Evolutionary conservation across 2,797 vertebrate species (phyloP).

Genomic region (Cheirogaleus major): DNA sequence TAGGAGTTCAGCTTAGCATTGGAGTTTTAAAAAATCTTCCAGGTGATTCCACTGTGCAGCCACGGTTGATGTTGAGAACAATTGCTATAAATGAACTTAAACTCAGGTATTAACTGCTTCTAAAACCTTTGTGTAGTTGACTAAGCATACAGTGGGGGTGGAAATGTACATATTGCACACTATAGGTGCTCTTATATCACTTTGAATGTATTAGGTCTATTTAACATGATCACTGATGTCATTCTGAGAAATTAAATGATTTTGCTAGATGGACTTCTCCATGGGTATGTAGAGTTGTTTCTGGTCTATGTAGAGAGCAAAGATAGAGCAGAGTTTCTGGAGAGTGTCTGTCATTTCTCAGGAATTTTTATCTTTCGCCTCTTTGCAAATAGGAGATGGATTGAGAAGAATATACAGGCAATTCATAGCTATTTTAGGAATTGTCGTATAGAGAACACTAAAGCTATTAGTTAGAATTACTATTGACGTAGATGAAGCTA

Average conservation of each 20-base stretch:
- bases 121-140: not conserved
- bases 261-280: slow-evolving; percentile 1
- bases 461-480: not conserved
- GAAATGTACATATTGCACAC: not conserved
- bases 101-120: not conserved
- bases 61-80: not conserved
- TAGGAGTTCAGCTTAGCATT: not conserved
- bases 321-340: not conserved
- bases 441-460: not conserved
- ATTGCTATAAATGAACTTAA: not conserved
- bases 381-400: slow-evolving; percentile 23
- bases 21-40: not conserved
- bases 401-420: slow-evolving; percentile 19
- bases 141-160: not conserved
- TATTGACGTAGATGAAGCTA: not conserved
- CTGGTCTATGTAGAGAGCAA: not conserved
- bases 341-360: not conserved
- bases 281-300: not conserved
- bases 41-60: not conserved
- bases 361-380: not conserved
- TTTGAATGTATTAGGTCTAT: not conserved
- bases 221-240: not conserved
- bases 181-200: too few species aligned
- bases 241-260: not conserved
- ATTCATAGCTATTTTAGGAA: slow-evolving; percentile 2